Conservation (phyloP, 37 sponge, comb jelly and placozoan species). For the Mnemiopsis leidyi region DNA sequence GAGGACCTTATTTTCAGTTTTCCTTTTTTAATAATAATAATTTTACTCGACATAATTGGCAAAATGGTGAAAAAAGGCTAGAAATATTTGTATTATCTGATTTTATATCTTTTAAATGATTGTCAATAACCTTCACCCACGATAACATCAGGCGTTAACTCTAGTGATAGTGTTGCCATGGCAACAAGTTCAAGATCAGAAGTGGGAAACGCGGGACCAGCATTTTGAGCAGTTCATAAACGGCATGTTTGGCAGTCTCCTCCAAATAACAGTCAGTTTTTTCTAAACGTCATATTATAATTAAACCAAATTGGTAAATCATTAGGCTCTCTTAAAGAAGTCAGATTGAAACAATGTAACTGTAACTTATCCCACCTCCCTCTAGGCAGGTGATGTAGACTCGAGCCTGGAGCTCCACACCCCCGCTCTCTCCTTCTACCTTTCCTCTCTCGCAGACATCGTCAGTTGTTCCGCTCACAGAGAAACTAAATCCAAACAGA, state of each 20-base stretch:
- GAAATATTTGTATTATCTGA: too few species aligned
- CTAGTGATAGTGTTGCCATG: not conserved
- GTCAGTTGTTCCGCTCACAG: not conserved
- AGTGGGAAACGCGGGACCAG: not conserved
- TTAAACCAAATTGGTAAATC: too few species aligned
- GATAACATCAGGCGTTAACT: not conserved
- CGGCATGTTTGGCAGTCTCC: not conserved
- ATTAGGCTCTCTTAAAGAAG: too few species aligned
- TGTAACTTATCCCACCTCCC: too few species aligned
- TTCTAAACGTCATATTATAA: not conserved
- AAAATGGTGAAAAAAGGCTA: too few species aligned
- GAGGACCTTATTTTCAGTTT: too few species aligned
- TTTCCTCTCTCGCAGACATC: not conserved
- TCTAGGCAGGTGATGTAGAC: not conserved
- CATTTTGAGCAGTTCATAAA: not conserved
- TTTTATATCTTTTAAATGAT: too few species aligned
- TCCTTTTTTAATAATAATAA: too few species aligned
- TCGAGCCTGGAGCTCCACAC: not conserved
- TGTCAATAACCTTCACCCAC: too few species aligned
- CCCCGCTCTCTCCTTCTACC: not conserved
- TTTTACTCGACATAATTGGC: too few species aligned
- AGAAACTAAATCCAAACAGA: slow-evolving; percentile 45
- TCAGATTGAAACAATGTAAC: too few species aligned
- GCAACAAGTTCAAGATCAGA: not conserved
- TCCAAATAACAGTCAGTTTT: not conserved